phyloP scores from a whole-genome alignment of 2,113 vertebrate species.

The Psephotus haematonotus region DNA sequence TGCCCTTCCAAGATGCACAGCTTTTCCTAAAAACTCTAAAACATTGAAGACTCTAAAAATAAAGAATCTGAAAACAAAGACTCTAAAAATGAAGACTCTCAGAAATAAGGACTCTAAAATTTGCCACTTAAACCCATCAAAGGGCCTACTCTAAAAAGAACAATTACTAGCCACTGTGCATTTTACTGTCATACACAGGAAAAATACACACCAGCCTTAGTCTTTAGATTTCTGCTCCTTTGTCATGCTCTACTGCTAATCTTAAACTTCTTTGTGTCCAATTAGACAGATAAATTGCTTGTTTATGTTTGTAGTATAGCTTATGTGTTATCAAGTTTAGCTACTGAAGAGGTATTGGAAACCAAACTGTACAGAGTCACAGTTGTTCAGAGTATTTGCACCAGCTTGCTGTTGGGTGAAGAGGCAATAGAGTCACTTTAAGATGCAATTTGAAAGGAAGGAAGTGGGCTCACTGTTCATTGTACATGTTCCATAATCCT shows the following conservation, averaged over 20 bases:
- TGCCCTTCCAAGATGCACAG: neutral
- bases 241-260: neutral
- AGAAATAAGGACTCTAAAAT: neutral
- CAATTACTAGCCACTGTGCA: neutral
- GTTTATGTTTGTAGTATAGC: neutral
- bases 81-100: neutral
- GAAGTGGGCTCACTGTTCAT: constrained; percentile 22
- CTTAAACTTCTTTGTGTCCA: neutral
- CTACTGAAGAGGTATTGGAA: neutral
- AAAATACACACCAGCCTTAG: neutral
- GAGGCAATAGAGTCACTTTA: constrained; percentile 13
- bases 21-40: neutral
- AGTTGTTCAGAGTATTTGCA: constrained; percentile 36
- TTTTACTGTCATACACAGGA: neutral
- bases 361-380: neutral
- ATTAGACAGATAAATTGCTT: neutral
- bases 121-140: neutral
- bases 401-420: neutral
- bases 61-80: neutral
- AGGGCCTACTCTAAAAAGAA: neutral
- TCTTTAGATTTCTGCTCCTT: neutral
- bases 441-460: constrained; percentile 4
- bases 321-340: neutral
- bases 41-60: neutral
- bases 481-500: constrained; percentile 36